Conservation (phyloP, 2,113 vertebrate genomes). For the Mohoua ochrocephala region DNA sequence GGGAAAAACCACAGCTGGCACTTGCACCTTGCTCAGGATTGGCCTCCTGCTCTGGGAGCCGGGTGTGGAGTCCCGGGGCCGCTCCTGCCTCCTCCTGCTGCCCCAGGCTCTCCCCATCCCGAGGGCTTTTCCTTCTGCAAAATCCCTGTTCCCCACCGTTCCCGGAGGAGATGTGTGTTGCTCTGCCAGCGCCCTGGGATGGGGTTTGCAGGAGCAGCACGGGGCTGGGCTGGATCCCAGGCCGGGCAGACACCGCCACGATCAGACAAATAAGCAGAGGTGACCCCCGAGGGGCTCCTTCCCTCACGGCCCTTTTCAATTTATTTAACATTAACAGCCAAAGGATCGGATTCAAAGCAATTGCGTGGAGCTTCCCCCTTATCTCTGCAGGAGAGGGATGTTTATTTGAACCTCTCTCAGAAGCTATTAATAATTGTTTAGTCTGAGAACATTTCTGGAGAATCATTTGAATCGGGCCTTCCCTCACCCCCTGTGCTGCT, state of each 20-base stretch:
- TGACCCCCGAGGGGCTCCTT: not conserved
- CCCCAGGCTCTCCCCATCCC: not conserved
- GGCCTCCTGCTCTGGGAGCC: not conserved
- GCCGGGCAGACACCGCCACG: not conserved
- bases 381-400: slow-evolving; percentile 52
- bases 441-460: slow-evolving; percentile 57
- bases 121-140: not conserved
- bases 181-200: not conserved
- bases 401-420: slow-evolving; percentile 52
- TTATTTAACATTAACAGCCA: slow-evolving; percentile 13
- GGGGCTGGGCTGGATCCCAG: not conserved
- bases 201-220: not conserved
- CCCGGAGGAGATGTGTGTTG: rapidly evolving
- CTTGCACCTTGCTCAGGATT: not conserved
- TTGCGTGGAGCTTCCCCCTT: not conserved
- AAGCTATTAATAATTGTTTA: slow-evolving; percentile 64
- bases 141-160: rapidly evolving
- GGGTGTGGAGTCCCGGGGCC: not conserved
- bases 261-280: not conserved
- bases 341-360: slow-evolving; percentile 27
- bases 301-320: not conserved
- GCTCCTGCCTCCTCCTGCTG: not conserved
- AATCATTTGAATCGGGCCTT: not conserved
- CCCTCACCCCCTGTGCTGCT: not conserved
- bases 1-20: not conserved